Evolutionary conservation across 1,140 invertebrate species (phyloP), one percentile per base, ranked within the genome.

Genomic region (Dendroctonus valens): DNA sequence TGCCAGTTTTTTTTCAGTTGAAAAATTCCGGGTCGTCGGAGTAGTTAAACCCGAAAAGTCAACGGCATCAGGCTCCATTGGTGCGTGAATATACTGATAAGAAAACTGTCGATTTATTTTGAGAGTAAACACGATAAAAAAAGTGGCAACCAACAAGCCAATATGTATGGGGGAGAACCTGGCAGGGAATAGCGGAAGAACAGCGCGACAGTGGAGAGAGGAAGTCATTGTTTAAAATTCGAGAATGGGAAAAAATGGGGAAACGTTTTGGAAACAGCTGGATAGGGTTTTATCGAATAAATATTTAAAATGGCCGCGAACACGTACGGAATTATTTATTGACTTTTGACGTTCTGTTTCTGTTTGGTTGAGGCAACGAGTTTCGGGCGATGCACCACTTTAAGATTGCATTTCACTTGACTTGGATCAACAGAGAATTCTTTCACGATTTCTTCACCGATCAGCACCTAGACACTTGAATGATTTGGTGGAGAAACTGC

Each of bases 231-330:
- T 66, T 57, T 66, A 66, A 66, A 66, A 52, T 66, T 57, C 53
- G 55, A 59, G 55, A 58, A 46, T 41, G 52, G 55, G 39, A 59
- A 59, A 66, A 59, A 59, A 58, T 50, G 57, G 64, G 38, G 53
- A 66, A 59, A 12, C 54, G 57, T 59, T 66, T 59, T 52, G 57
- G 64, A 59, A 66, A 66, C 64, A 66, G 64, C 64, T 66, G 64
- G 64, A 66, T 66, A 48, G 64, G 54, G 55, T 66, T 66, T 66
- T 59, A 66, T 66, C 64, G 54, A 42, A 66, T 66, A 66, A 66
- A 66, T 66, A 66, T 66, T 66, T 66, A 66, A 66, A 66, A 66
- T 44, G 40, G 55, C 38, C 14, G 41, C 48, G 62, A 65, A 65
- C 15, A 40, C 53, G 57, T 11, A 41, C 11, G 46, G 64, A 59